These are phyloP conservation scores for Heteromurus nitidus DNA, from an alignment of 2,888 invertebrate species.

Conservation along the genomic window DNA sequence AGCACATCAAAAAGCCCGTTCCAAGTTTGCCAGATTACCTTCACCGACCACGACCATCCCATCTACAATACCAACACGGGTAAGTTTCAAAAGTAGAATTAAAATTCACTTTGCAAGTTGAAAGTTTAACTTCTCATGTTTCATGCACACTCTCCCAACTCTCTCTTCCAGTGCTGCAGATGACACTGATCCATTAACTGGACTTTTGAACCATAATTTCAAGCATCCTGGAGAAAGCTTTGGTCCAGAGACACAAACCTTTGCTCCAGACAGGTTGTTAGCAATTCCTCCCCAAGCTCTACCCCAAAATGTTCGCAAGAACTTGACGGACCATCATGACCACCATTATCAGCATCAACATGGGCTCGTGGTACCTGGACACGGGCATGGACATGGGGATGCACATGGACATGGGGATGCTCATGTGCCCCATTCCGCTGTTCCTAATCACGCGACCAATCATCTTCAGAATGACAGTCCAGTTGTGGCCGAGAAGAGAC, in stretches of 20 bases:
- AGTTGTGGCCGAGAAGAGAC: constrained; percentile 65
- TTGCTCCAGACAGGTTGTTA: constrained; percentile 68
- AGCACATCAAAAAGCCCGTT: constrained; percentile 60
- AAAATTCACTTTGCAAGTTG: background rate
- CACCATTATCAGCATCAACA: constrained; percentile 68
- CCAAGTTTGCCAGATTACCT: constrained; percentile 70
- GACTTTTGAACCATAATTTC: constrained; percentile 66
- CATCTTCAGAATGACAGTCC: constrained; percentile 57
- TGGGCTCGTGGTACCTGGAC: constrained; percentile 58
- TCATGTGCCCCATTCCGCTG: constrained; percentile 20
- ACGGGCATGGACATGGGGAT: constrained; percentile 50
- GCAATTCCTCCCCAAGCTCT: constrained; percentile 68
- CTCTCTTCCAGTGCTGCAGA: constrained; percentile 70
- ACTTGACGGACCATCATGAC: constrained; percentile 71
- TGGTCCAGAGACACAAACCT: constrained; percentile 61
- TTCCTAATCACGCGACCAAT: constrained; percentile 49
- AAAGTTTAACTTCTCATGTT: background rate
- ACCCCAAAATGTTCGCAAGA: constrained; percentile 67
- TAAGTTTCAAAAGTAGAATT: too few species aligned
- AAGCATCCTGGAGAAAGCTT: constrained; percentile 67
- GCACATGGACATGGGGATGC: constrained; percentile 20
- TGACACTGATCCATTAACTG: constrained; percentile 70
- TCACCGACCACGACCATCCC: constrained; percentile 72
- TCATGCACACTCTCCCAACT: background rate
- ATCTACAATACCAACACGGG: constrained; percentile 73